These are phyloP conservation scores for Halocynthia aurantium DNA, from an alignment of 23 tunicate genomes.

Conservation along the genomic window DNA sequence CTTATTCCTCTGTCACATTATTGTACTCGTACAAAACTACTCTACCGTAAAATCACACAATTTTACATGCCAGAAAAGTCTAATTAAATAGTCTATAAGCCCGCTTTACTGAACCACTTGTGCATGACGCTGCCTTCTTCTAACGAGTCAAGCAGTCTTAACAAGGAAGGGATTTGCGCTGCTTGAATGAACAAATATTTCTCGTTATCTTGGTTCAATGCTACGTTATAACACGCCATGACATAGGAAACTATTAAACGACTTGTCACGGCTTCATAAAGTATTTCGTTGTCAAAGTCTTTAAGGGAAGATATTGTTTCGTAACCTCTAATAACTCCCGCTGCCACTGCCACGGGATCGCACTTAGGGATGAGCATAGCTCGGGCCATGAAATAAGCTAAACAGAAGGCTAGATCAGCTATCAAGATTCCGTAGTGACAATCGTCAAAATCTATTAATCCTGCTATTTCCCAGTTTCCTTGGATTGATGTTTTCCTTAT, in stretches of 20 bases:
- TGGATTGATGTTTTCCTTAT: neutral
- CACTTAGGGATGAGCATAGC: neutral
- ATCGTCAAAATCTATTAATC: constrained; percentile 49
- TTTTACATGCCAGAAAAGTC: too few species aligned
- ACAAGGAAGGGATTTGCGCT: constrained; percentile 3
- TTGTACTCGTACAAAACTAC: too few species aligned
- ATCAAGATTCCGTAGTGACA: constrained; percentile 27
- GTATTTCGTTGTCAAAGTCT: constrained; percentile 11
- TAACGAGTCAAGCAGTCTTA: neutral
- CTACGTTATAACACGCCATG: neutral
- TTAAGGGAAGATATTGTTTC: constrained; percentile 12
- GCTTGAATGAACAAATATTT: constrained; percentile 5
- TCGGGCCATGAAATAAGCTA: constrained; percentile 50
- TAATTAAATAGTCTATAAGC: neutral
- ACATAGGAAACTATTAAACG: constrained; percentile 27
- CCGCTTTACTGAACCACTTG: neutral
- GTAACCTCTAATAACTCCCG: constrained; percentile 16
- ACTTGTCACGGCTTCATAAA: constrained; percentile 31
- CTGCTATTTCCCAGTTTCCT: neutral
- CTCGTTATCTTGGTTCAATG: neutral
- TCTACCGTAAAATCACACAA: too few species aligned
- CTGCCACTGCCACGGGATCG: constrained; percentile 11
- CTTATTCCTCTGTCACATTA: too few species aligned
- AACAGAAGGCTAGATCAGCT: constrained; percentile 26
- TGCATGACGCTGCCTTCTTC: neutral